Evolutionary conservation across 2,888 invertebrate genomes (phyloP).

Genomic region (Rotaria magnacalcarata): DNA sequence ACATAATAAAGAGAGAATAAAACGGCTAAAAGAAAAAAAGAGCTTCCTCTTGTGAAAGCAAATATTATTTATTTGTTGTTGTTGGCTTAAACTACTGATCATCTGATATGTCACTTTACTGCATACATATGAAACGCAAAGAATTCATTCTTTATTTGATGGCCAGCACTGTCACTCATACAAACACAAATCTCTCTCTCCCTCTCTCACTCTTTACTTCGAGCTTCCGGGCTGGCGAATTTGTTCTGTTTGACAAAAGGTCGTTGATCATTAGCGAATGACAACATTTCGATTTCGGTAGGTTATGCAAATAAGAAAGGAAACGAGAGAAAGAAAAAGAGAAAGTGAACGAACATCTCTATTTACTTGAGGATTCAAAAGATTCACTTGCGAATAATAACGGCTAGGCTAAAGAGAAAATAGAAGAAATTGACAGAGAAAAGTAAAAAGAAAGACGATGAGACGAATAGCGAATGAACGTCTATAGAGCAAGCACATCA

Average conservation of each 20-base stretch:
- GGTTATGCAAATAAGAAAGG: constrained; percentile 36
- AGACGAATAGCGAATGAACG: neutral
- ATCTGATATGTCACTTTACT: constrained; percentile 14
- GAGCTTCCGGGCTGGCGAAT: neutral
- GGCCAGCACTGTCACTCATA: neutral
- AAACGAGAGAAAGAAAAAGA: neutral
- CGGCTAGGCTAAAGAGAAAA: neutral
- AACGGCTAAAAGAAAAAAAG: neutral
- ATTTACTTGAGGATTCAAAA: constrained; percentile 32
- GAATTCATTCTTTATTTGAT: neutral
- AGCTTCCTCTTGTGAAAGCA: constrained; percentile 20
- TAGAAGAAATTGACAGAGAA: neutral
- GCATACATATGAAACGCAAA: neutral
- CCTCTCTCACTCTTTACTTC: neutral
- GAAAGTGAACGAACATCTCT: constrained; percentile 1
- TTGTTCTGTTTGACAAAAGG: constrained; percentile 7
- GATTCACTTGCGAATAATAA: constrained; percentile 14
- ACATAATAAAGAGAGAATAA: neutral
- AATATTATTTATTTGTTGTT: constrained; percentile 29
- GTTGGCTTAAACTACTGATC: constrained; percentile 22
- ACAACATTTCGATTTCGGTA: constrained; percentile 34
- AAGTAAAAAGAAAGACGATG: neutral
- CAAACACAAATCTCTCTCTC: too few relatives aligned
- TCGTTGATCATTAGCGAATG: constrained; percentile 35
- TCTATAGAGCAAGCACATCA: neutral